Percentiles rank a stretch among this genome's conserved stretches.
Evolutionary conservation across 2,888 invertebrate genomes (phyloP).

Genomic region (Chydorus sphaericus): DNA sequence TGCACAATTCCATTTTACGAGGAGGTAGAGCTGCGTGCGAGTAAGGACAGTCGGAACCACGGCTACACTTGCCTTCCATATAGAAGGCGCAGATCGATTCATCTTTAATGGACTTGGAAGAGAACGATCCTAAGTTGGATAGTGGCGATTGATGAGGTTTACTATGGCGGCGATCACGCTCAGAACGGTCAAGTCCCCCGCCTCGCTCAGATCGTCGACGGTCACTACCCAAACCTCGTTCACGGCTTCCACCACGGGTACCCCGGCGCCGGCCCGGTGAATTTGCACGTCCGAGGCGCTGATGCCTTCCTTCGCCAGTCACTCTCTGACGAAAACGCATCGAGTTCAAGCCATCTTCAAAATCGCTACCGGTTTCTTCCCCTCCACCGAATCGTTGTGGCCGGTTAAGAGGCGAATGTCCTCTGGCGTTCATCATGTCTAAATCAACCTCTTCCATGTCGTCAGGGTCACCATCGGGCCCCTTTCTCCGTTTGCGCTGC

Average conservation of each 20-base stretch:
- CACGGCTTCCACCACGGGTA: slow-evolving; percentile 6
- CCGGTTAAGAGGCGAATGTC: slow-evolving; percentile 45
- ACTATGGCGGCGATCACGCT: slow-evolving; percentile 10
- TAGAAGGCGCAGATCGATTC: slow-evolving; percentile 67
- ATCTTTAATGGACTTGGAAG: slow-evolving; percentile 24
- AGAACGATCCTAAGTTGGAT: slow-evolving; percentile 14
- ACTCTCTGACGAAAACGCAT: neutral
- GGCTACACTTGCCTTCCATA: slow-evolving; percentile 67
- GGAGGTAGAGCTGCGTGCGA: slow-evolving; percentile 69
- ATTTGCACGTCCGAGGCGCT: neutral
- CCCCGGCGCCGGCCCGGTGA: slow-evolving; percentile 12
- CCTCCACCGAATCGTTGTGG: neutral
- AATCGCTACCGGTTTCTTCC: slow-evolving; percentile 2
- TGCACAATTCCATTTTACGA: slow-evolving; percentile 84
- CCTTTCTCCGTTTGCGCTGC: slow-evolving; percentile 8
- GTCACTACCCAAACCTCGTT: slow-evolving; percentile 11
- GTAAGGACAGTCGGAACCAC: slow-evolving; percentile 66
- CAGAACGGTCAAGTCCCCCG: slow-evolving; percentile 6
- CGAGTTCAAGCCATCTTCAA: neutral
- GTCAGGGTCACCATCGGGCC: slow-evolving; percentile 20
- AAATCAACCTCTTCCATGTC: slow-evolving; percentile 52
- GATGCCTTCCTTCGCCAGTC: neutral
- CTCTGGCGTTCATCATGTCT: slow-evolving; percentile 64
- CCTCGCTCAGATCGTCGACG: slow-evolving; percentile 2
- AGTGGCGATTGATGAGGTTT: slow-evolving; percentile 3